These are phyloP conservation scores for Ploceus nigricollis DNA, from an alignment of 2,113 vertebrate species.

Conservation along the genomic window DNA sequence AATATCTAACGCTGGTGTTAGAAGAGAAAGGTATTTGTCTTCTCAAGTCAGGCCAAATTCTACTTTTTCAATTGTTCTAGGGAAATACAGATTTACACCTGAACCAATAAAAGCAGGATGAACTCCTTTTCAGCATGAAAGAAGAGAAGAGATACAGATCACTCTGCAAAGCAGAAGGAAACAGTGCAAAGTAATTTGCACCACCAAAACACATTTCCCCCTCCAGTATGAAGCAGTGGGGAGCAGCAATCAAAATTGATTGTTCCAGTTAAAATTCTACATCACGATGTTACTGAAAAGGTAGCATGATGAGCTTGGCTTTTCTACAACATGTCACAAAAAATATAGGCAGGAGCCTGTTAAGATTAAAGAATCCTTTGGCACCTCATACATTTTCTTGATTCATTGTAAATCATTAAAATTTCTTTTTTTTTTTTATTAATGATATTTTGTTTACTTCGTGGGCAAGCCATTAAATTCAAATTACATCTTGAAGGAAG, in stretches of 20 bases:
- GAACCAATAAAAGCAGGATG: background rate
- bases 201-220: background rate
- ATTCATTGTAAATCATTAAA: conserved; percentile 46
- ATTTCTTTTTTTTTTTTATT: conserved; percentile 33
- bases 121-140: background rate
- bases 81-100: background rate
- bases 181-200: background rate
- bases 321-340: background rate
- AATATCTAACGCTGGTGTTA: background rate
- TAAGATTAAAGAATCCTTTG: background rate
- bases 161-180: background rate
- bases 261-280: conserved; percentile 28
- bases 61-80: conserved; percentile 5
- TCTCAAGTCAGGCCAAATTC: background rate
- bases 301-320: background rate
- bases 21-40: background rate
- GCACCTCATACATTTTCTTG: conserved; percentile 33
- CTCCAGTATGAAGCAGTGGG: background rate
- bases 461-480: conserved; percentile 53
- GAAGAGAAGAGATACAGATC: background rate
- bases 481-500: conserved; percentile 55
- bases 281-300: background rate
- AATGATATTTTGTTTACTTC: conserved; percentile 60
- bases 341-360: background rate
- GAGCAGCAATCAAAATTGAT: conserved; percentile 17